Percentiles rank a stretch among this genome's conserved stretches.
phyloP scores from a whole-genome alignment of 2,797 vertebrate species.

The Cichlasoma orientale region DNA sequence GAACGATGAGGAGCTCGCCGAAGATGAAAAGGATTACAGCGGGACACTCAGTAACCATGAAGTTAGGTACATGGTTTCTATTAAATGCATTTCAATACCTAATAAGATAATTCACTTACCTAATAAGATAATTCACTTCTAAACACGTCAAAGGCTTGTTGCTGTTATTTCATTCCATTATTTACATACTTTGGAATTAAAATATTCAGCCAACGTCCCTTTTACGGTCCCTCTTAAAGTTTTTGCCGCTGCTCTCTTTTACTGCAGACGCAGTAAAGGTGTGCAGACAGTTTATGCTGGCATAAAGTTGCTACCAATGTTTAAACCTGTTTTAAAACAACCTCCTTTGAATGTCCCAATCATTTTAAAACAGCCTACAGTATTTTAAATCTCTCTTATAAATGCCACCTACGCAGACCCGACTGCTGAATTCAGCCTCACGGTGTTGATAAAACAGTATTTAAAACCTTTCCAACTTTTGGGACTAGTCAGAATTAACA shows the following conservation, averaged over 20 bases:
- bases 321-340: background rate
- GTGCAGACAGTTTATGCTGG: background rate
- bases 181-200: slow-evolving; percentile 16
- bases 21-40: slow-evolving; percentile 27
- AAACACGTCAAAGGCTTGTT: background rate
- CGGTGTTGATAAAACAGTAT: background rate
- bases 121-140: slow-evolving; percentile 11
- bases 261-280: background rate
- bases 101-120: slow-evolving; percentile 11
- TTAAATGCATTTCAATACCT: slow-evolving; percentile 8
- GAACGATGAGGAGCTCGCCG: slow-evolving; percentile 29
- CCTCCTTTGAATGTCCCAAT: background rate
- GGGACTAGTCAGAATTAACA: slow-evolving; percentile 31
- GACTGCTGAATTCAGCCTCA: slow-evolving; percentile 11
- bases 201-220: slow-evolving; percentile 5
- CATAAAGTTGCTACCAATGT: background rate
- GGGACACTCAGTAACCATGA: background rate
- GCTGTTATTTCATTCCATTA: slow-evolving; percentile 11
- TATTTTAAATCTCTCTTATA: background rate
- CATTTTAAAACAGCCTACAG: background rate
- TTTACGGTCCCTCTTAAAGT: slow-evolving; percentile 1
- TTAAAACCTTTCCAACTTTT: slow-evolving; percentile 11
- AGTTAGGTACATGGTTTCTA: background rate
- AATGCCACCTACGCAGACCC: background rate
- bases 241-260: background rate